These are phyloP conservation scores for Tinea trinotella DNA, from an alignment of 2,888 invertebrate species.

Conservation along the genomic window DNA sequence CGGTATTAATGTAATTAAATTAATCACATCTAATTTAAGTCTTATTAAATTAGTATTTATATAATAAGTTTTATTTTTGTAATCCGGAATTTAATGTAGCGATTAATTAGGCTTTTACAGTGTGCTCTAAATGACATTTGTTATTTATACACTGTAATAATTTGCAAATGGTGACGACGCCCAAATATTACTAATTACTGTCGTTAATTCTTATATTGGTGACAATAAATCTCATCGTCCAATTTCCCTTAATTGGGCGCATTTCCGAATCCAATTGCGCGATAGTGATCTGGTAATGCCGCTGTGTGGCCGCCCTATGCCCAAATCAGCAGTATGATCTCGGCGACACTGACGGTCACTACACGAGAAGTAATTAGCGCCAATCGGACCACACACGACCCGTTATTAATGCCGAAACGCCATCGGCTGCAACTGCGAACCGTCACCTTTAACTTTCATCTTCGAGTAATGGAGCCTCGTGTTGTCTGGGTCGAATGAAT, in stretches of 20 bases:
- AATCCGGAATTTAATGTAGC: too few relatives aligned
- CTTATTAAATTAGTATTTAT: too few relatives aligned
- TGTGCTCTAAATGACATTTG: neutral
- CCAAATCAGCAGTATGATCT: slow-evolving; percentile 46
- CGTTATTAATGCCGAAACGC: slow-evolving; percentile 21
- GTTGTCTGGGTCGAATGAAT: slow-evolving; percentile 42
- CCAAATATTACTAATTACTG: slow-evolving; percentile 36
- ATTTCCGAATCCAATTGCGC: slow-evolving; percentile 39
- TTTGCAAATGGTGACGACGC: neutral
- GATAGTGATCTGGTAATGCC: slow-evolving; percentile 40
- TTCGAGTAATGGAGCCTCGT: slow-evolving; percentile 28
- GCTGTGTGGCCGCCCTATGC: slow-evolving; percentile 37
- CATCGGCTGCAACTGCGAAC: slow-evolving; percentile 32
- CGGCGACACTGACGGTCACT: slow-evolving; percentile 41
- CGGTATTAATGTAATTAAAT: too few relatives aligned
- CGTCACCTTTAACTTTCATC: slow-evolving; percentile 41
- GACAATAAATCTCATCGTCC: slow-evolving; percentile 44
- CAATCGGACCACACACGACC: slow-evolving; percentile 44
- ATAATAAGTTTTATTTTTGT: too few relatives aligned
- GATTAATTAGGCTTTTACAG: slow-evolving; percentile 4
- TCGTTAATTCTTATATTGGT: slow-evolving; percentile 37
- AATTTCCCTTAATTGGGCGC: slow-evolving; percentile 57
- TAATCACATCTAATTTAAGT: too few relatives aligned
- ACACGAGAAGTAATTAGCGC: slow-evolving; percentile 43
- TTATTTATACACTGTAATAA: neutral